These are phyloP conservation scores for Phasianus colchicus DNA, from an alignment of 2,113 vertebrate species.

Conservation along the genomic window DNA sequence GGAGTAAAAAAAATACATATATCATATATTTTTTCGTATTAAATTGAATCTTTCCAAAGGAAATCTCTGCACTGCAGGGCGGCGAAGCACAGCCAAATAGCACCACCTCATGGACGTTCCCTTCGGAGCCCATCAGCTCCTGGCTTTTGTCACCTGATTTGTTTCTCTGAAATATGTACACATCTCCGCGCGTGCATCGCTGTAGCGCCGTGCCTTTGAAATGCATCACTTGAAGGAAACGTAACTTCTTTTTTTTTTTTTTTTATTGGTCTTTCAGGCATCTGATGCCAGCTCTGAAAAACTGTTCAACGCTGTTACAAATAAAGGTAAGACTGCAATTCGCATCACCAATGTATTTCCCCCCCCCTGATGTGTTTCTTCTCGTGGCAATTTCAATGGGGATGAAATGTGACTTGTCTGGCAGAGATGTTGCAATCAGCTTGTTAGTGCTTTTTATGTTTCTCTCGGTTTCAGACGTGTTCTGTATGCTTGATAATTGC, in stretches of 20 bases:
- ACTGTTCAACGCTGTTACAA: slow-evolving; percentile 92
- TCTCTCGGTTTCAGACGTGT: slow-evolving; percentile 61
- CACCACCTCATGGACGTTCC: slow-evolving; percentile 86
- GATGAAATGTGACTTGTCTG: slow-evolving; percentile 56
- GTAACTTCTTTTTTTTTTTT: neutral
- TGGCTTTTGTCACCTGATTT: slow-evolving; percentile 47
- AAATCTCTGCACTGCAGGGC: slow-evolving; percentile 63
- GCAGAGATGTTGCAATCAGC: slow-evolving; percentile 57
- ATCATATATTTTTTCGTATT: neutral
- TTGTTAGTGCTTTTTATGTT: slow-evolving; percentile 70
- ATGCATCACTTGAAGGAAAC: slow-evolving; percentile 12
- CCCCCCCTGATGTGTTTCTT: neutral
- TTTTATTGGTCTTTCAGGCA: slow-evolving; percentile 84
- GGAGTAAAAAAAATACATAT: slow-evolving; percentile 15
- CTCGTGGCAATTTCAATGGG: slow-evolving; percentile 54
- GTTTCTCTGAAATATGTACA: slow-evolving; percentile 14
- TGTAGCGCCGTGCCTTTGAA: neutral
- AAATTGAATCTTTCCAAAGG: slow-evolving; percentile 28
- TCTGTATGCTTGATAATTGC: slow-evolving; percentile 62
- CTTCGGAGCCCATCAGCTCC: neutral
- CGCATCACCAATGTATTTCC: neutral
- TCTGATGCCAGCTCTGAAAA: slow-evolving; percentile 96
- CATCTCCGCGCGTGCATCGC: neutral
- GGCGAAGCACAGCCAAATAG: slow-evolving; percentile 79
- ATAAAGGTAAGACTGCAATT: slow-evolving; percentile 88